A percentile compares a stretch with the other conserved stretches of the same genome.
Evolutionary conservation across 53 echinoderm and acorn worm species (phyloP).

Genomic region (Echinarachnius parma): DNA sequence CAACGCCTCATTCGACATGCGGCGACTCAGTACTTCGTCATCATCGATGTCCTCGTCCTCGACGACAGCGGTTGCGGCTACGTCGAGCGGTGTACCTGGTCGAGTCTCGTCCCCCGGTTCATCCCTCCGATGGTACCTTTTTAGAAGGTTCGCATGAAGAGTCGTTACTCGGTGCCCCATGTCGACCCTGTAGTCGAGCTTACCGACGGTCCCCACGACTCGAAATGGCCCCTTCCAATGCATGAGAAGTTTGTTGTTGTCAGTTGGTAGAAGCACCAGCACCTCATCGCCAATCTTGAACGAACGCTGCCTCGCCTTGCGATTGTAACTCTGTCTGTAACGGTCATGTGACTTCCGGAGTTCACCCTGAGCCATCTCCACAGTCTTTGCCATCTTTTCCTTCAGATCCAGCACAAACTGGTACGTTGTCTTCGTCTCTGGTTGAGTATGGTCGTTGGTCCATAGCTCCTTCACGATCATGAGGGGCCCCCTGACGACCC

Average conservation of each 20-base stretch:
- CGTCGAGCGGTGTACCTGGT: background rate
- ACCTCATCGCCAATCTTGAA: slow-evolving; percentile 54
- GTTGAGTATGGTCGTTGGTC: slow-evolving; percentile 17
- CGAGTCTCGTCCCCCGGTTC: slow-evolving; percentile 2
- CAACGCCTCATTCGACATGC: too few relatives aligned
- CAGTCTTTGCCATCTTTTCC: slow-evolving; percentile 46
- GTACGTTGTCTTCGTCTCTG: slow-evolving; percentile 61
- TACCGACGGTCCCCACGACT: slow-evolving; percentile 19
- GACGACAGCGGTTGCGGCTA: too few relatives aligned
- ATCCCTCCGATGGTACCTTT: slow-evolving; percentile 29
- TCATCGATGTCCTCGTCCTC: too few relatives aligned
- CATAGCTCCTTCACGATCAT: slow-evolving; percentile 58
- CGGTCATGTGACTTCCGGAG: slow-evolving; percentile 47
- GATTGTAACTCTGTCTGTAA: slow-evolving; percentile 48
- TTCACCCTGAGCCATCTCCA: slow-evolving; percentile 42
- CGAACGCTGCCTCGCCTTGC: slow-evolving; percentile 38
- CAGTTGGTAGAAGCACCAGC: slow-evolving; percentile 52
- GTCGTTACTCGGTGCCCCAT: slow-evolving; percentile 40
- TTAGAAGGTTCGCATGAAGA: slow-evolving; percentile 65
- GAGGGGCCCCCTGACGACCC: slow-evolving; percentile 62
- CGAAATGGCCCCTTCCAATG: slow-evolving; percentile 61
- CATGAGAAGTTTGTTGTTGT: slow-evolving; percentile 45
- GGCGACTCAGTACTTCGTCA: too few relatives aligned
- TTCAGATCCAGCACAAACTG: slow-evolving; percentile 60
- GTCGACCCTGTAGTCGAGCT: slow-evolving; percentile 49